Percentiles rank a stretch among this genome's conserved stretches.
Evolutionary conservation across 2,113 vertebrate genomes (phyloP).

Genomic region (Ranitomeya imitator): DNA sequence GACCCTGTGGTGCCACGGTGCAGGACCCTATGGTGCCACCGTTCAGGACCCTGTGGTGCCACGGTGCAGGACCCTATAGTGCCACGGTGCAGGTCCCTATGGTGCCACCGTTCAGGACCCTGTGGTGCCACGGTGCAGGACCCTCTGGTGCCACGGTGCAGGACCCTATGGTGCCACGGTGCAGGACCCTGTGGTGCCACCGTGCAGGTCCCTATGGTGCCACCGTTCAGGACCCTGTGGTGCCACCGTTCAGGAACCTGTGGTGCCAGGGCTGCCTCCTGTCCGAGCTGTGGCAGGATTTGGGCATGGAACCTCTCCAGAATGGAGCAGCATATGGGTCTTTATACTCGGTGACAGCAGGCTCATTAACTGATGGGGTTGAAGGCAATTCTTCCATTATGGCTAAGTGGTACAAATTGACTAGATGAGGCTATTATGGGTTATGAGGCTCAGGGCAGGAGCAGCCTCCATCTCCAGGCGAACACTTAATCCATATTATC

Average conservation of each 20-base stretch:
- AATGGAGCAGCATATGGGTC: constrained; percentile 39
- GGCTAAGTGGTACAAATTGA: constrained; percentile 48
- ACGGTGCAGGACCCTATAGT: not conserved
- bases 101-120: not conserved
- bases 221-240: not conserved
- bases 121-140: not conserved
- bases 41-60: not conserved
- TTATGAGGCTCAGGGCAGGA: constrained; percentile 28
- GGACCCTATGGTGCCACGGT: not conserved
- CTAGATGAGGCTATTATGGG: constrained; percentile 43
- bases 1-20: too few relatives aligned
- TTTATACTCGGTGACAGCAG: constrained; percentile 32
- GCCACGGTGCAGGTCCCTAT: not conserved
- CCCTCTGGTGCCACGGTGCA: not conserved
- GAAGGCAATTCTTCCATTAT: constrained; percentile 39
- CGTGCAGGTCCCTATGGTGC: not conserved
- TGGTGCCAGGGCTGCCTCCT: not conserved
- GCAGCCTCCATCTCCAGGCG: constrained; percentile 7
- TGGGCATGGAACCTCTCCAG: not conserved
- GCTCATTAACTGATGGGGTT: constrained; percentile 9
- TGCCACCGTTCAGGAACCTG: not conserved
- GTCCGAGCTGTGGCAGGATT: not conserved
- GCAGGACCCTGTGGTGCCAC: not conserved
- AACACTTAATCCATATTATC: not conserved
- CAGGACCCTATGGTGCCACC: too few relatives aligned